A percentile compares a stretch with the other conserved stretches of the same genome.
phyloP scores from a whole-genome alignment of 2,888 invertebrate genomes.

The Ferrisia virgata region DNA sequence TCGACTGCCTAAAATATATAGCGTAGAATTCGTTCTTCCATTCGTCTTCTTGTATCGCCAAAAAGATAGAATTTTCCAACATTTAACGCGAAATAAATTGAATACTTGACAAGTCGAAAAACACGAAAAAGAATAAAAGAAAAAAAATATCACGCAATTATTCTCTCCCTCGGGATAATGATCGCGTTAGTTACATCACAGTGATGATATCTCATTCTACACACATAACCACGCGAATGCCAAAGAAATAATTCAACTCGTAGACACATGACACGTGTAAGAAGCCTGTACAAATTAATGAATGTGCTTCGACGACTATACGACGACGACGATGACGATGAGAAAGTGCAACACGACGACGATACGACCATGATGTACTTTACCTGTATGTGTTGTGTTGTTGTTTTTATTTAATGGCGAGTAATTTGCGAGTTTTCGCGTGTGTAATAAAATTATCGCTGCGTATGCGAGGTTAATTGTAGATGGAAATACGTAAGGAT shows the following conservation, averaged over 20 bases:
- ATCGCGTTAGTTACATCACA: not conserved
- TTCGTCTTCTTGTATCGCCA: no score
- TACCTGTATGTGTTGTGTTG: not conserved
- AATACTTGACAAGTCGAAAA: no score
- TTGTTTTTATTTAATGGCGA: not conserved
- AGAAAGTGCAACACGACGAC: not conserved
- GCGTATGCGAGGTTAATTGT: not conserved
- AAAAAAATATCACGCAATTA: not conserved
- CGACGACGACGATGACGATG: no score
- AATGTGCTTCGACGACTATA: not conserved
- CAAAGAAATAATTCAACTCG: not conserved
- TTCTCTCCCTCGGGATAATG: constrained; percentile 1
- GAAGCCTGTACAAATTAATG: constrained; percentile 14
- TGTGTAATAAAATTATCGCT: not conserved
- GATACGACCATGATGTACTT: not conserved
- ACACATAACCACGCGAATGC: not conserved
- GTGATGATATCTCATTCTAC: not conserved
- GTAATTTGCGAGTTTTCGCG: not conserved
- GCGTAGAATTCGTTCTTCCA: no score
- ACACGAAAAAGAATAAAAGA: not conserved
- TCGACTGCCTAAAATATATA: not conserved
- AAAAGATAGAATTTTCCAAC: no score
- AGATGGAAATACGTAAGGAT: not conserved
- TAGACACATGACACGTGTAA: constrained; percentile 14
- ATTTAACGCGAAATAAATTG: no score